Base-by-base conservation (phyloP, 2,113 vertebrate genomes). In the Podiceps cristatus region DNA sequence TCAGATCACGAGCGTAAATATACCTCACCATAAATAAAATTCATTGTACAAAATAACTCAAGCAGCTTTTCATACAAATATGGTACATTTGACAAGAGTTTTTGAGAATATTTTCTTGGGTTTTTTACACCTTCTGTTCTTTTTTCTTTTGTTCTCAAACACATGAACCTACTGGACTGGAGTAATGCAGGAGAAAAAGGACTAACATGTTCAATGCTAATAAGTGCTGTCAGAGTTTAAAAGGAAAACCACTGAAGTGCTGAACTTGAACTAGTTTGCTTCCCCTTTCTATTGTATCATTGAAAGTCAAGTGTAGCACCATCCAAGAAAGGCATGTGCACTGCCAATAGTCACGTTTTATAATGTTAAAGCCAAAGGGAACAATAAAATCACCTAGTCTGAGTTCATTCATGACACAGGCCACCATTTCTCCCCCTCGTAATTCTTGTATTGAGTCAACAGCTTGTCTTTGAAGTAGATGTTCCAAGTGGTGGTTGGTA, bases 11-110 rank as follows among this genome's bases (percentile, higher is more conserved):
- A 98, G 97, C 93, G 88, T 98, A 98, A 98, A 97, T 98, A 98
- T 96, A 98, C 98, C 96, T 98, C 98, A 98, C 98, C 98, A 98
- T 98, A 98, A 98, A 98, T 98, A 98, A 98, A 98, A 98, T 96
- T 97, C 94, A 94, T 98, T 98, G 96, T 98, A 98, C 98, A 98
- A 98, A 98, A 98, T 97, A 96, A 92, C 96, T 97, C 97, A 95
- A 98, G 96, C 97, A 97, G 97, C 94, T 98, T 97, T 98, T 98
- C 98, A 98, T 98, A 98, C 98, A 98, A 98, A 98, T 98, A 98
- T 98, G 98, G 93, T 98, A 98, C 98, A 98, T 97, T 97, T 97
- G 97, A 98, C 97, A 98, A 88, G 86, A 97, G 80, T 87, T 97
- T 90, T 86, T 49, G 58, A 93, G 96, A 95, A 68, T 85, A 81